phyloP scores from a whole-genome alignment of 2,888 invertebrate genomes.

The Patella depressa region DNA sequence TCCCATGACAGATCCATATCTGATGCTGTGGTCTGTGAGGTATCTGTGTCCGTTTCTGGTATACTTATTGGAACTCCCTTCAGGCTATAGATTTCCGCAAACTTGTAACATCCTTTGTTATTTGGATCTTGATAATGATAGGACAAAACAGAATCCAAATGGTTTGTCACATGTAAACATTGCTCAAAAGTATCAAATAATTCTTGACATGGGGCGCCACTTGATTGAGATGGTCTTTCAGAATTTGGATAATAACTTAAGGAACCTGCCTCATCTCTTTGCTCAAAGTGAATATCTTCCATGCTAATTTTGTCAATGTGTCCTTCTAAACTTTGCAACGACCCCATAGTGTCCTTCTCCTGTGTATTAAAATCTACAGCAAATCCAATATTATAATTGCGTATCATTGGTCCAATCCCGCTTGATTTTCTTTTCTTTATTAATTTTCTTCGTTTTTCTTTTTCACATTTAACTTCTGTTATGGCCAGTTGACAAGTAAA shows the following conservation, averaged over 20 bases:
- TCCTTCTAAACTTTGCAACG: conserved; percentile 27
- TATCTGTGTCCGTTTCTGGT: conserved; percentile 24
- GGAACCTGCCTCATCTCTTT: conserved; percentile 14
- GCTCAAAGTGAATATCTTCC: conserved; percentile 30
- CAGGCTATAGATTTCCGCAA: conserved; percentile 48
- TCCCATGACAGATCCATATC: conserved; percentile 32
- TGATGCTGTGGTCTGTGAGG: background rate
- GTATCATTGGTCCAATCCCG: conserved; percentile 21
- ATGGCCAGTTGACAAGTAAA: conserved; percentile 79
- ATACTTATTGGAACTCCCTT: conserved; percentile 31
- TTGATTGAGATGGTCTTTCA: background rate
- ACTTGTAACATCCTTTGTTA: conserved; percentile 38
- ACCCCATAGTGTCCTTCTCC: conserved; percentile 23
- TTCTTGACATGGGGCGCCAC: conserved; percentile 25
- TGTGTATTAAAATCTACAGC: conserved; percentile 56
- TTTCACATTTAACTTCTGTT: conserved; percentile 74
- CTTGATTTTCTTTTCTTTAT: background rate
- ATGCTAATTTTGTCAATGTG: conserved; percentile 32
- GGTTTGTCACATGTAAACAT: conserved; percentile 56
- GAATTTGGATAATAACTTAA: conserved; percentile 15
- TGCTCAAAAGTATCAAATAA: conserved; percentile 62
- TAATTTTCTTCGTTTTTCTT: conserved; percentile 3
- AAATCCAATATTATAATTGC: conserved; percentile 68
- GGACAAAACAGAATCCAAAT: conserved; percentile 61
- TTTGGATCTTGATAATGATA: conserved; percentile 58